phyloP scores from a whole-genome alignment of 2,113 vertebrate species.

The Tachysurus fulvidraco region DNA sequence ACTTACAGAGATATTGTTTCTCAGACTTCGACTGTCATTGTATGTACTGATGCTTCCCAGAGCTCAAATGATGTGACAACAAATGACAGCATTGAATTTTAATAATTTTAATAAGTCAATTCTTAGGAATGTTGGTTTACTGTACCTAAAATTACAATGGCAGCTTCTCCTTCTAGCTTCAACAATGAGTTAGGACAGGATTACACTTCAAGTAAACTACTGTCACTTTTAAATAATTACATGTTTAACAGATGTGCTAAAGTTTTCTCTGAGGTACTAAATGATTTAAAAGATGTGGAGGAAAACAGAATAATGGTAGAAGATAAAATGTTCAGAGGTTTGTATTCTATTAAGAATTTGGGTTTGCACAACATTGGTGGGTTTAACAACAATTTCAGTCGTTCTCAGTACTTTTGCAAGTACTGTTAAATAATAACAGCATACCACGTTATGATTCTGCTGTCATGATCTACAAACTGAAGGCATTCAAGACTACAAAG shows the following conservation, averaged over 20 bases:
- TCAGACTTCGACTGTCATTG: too few species aligned
- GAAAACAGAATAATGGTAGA: slow-evolving; percentile 38
- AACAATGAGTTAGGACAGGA: too few species aligned
- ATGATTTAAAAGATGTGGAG: slow-evolving; percentile 47
- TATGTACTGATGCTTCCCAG: too few species aligned
- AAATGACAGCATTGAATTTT: too few species aligned
- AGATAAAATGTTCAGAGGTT: slow-evolving; percentile 38
- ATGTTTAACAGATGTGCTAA: neutral
- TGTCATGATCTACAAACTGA: slow-evolving; percentile 31
- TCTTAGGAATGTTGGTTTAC: too few species aligned
- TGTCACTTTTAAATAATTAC: too few species aligned
- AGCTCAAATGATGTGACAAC: too few species aligned
- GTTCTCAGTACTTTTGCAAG: slow-evolving; percentile 47
- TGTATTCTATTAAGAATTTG: slow-evolving; percentile 32
- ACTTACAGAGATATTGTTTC: too few species aligned
- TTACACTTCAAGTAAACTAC: too few species aligned
- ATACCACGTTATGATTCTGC: slow-evolving; percentile 45
- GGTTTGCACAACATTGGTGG: neutral
- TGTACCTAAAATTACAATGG: too few species aligned
- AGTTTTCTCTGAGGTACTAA: slow-evolving; percentile 48
- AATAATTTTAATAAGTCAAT: too few species aligned
- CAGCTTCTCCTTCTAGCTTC: too few species aligned
- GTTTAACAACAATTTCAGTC: slow-evolving; percentile 53
- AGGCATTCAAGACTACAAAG: slow-evolving; percentile 31
- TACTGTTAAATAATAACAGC: slow-evolving; percentile 52